A percentile compares a stretch with the other conserved stretches of the same genome.
Evolutionary conservation across 2,797 vertebrate species (phyloP).

Genomic region (Cyclopterus lumpus): DNA sequence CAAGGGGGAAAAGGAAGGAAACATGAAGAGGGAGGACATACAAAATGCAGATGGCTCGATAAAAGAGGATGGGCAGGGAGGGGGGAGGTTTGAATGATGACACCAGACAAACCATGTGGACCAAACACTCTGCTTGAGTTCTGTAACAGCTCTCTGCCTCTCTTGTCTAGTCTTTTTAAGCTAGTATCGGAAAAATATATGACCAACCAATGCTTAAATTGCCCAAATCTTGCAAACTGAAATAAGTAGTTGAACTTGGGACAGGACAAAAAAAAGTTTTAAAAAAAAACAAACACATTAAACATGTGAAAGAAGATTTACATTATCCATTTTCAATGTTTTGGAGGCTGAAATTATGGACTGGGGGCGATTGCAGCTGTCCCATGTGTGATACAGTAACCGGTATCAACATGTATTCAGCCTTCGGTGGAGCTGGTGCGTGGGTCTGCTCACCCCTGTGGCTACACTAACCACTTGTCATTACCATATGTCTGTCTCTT

Average conservation of each 20-base stretch:
- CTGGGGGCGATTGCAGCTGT: constrained; percentile 6
- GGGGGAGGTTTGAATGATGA: constrained; percentile 3
- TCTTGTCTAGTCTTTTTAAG: neutral
- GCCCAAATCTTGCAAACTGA: neutral
- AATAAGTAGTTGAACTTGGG: neutral
- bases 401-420: constrained; percentile 11
- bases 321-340: neutral
- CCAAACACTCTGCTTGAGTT: constrained; percentile 37
- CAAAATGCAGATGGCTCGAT: constrained; percentile 20
- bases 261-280: neutral
- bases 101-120: constrained; percentile 27
- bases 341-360: constrained; percentile 4
- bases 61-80: neutral
- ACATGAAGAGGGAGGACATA: constrained; percentile 8
- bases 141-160: neutral
- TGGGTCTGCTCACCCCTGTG: constrained; percentile 7
- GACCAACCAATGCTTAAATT: neutral
- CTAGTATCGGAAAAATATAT: neutral
- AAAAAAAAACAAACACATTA: neutral
- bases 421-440: neutral
- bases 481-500: constrained; percentile 41
- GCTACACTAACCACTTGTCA: constrained; percentile 44
- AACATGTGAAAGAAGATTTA: neutral
- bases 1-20: constrained; percentile 17
- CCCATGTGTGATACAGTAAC: constrained; percentile 7